Percentiles rank a stretch among this genome's conserved stretches.
These are phyloP conservation scores for Leptura quadrifasciata DNA, from an alignment of 2,888 invertebrate genomes.

Conservation along the genomic window DNA sequence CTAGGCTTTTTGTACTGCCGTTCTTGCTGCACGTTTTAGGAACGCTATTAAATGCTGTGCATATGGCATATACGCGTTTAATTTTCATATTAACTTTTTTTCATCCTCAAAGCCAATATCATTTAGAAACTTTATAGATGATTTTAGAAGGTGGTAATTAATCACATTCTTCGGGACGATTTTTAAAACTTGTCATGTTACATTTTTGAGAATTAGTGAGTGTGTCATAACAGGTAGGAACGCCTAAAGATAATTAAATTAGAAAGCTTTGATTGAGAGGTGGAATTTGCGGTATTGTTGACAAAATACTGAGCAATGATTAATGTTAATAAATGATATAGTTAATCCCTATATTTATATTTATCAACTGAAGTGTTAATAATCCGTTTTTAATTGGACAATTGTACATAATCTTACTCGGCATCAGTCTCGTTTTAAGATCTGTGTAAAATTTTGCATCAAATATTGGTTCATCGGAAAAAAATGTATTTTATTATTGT, in stretches of 20 bases:
- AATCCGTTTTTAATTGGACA: no score
- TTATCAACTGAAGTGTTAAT: no score
- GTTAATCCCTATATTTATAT: no score
- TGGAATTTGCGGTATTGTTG: no score
- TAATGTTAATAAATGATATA: not conserved
- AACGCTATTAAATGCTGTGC: conserved; percentile 69
- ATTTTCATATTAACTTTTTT: conserved; percentile 68
- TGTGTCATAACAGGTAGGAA: not conserved
- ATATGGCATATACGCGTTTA: conserved; percentile 70
- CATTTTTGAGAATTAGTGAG: not conserved
- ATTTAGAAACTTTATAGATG: conserved; percentile 61
- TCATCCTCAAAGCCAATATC: conserved; percentile 60
- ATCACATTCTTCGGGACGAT: conserved; percentile 50
- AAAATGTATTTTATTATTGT: no score
- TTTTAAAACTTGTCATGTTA: not conserved
- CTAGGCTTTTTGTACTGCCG: conserved; percentile 66
- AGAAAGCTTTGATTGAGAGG: not conserved
- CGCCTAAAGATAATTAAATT: not conserved
- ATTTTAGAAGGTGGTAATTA: conserved; percentile 65
- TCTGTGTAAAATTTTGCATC: no score
- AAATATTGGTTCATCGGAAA: no score
- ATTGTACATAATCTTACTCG: no score
- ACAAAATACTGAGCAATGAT: not conserved
- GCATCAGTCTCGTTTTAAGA: no score
- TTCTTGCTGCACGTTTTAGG: conserved; percentile 69